A percentile compares a stretch with the other conserved stretches of the same genome.
These are phyloP conservation scores for Drosophila sordidapex DNA, from an alignment of 2,888 invertebrate species.

Conservation along the genomic window DNA sequence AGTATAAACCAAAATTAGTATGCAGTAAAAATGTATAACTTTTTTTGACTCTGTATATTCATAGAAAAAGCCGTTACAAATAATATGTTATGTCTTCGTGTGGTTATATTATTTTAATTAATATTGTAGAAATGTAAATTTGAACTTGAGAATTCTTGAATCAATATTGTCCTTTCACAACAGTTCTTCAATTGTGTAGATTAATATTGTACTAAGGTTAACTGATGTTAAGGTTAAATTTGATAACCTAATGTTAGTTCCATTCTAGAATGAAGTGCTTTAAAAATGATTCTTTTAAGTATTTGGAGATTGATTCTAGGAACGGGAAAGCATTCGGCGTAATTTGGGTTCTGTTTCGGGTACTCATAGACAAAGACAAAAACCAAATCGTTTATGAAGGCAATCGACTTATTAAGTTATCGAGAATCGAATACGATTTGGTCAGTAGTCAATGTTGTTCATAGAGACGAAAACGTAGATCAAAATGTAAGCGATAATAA, in stretches of 20 bases:
- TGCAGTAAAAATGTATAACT: neutral
- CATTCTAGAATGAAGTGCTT: neutral
- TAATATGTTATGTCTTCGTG: neutral
- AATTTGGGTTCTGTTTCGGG: slow-evolving; percentile 5
- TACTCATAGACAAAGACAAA: neutral
- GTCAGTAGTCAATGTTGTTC: slow-evolving; percentile 13
- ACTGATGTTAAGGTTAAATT: neutral
- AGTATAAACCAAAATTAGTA: neutral
- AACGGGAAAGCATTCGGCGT: slow-evolving; percentile 2
- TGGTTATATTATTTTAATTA: neutral
- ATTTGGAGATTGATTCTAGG: neutral
- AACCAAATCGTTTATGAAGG: neutral
- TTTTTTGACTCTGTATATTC: neutral
- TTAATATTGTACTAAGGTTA: neutral
- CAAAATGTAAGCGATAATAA: slow-evolving; percentile 45
- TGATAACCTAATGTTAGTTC: neutral
- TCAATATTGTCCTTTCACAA: neutral
- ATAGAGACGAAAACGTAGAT: slow-evolving; percentile 20
- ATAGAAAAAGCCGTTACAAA: neutral
- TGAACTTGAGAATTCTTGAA: neutral
- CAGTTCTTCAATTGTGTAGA: neutral
- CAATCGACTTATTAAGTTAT: slow-evolving; percentile 38
- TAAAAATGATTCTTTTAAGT: neutral
- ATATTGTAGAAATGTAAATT: neutral
- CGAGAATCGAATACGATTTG: slow-evolving; percentile 1